Conservation (phyloP, 2,797 vertebrate genomes). For the Coreius guichenoti region DNA sequence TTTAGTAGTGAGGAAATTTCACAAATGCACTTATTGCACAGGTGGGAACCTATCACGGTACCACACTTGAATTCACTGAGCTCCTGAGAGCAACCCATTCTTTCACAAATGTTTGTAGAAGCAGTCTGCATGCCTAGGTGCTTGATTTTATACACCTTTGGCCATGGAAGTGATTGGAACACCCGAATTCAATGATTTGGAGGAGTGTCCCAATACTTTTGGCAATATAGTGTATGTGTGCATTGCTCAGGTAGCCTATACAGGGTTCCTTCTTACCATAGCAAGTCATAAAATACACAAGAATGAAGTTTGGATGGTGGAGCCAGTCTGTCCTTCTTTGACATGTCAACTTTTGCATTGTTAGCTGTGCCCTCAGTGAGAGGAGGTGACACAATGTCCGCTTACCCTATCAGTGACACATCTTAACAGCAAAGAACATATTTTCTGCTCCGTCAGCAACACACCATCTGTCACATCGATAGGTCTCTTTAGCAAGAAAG, state of each 20-base stretch:
- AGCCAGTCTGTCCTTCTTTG: conserved; percentile 23
- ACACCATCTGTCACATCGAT: conserved; percentile 57
- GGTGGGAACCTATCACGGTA: too few relatives aligned
- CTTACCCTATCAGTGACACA: conserved; percentile 45
- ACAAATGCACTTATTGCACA: too few relatives aligned
- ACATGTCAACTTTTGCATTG: conserved; percentile 3
- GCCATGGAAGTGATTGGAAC: too few relatives aligned
- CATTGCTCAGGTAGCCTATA: not conserved
- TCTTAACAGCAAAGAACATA: conserved; percentile 38
- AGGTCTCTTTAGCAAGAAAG: conserved; percentile 35
- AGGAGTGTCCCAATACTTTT: too few relatives aligned
- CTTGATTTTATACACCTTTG: too few relatives aligned
- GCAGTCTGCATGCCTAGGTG: too few relatives aligned
- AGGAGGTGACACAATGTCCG: conserved; percentile 48
- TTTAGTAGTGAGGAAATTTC: too few relatives aligned
- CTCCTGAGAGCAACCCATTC: too few relatives aligned
- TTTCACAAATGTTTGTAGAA: too few relatives aligned
- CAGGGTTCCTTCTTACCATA: not conserved
- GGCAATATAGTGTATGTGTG: not conserved
- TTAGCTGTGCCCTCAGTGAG: not conserved
- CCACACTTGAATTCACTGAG: too few relatives aligned
- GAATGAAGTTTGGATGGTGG: not conserved
- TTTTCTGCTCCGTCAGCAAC: conserved; percentile 59
- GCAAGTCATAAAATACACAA: conserved; percentile 7
- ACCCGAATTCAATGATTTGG: too few relatives aligned